phyloP scores from a whole-genome alignment of 2,113 vertebrate genomes.

The Erythrocercus mccallii region DNA sequence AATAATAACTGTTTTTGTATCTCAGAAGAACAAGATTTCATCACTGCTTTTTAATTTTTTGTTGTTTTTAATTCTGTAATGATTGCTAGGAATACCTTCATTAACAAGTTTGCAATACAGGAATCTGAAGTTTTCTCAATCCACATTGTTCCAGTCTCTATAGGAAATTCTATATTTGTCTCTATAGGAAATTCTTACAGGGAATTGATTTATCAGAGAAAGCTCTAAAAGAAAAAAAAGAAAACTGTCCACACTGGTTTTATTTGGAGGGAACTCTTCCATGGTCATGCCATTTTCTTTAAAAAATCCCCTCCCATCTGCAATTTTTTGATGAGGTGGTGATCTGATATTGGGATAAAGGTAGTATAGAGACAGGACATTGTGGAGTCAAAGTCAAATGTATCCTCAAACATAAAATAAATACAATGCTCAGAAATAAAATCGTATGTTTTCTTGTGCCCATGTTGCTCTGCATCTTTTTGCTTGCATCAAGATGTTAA shows the following conservation, averaged over 20 bases:
- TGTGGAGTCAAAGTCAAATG: neutral
- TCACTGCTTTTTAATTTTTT: neutral
- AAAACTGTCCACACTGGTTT: neutral
- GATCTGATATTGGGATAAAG: neutral
- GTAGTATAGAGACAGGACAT: neutral
- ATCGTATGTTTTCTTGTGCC: neutral
- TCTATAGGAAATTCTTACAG: neutral
- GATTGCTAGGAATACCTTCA: neutral
- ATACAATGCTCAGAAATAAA: neutral
- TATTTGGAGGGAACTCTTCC: neutral
- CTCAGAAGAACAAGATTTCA: neutral
- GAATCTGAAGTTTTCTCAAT: neutral
- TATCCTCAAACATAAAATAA: neutral
- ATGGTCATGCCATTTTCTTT: neutral
- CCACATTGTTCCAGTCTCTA: neutral
- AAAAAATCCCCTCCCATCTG: fast-evolving
- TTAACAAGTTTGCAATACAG: neutral
- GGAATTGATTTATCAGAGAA: neutral
- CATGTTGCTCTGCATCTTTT: neutral
- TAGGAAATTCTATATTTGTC: neutral
- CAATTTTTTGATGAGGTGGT: neutral
- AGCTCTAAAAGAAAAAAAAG: neutral
- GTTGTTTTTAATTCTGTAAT: neutral
- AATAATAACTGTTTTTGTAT: neutral
- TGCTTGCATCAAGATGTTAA: neutral